Evolutionary conservation across 1,140 invertebrate species (phyloP), one percentile per base, ranked within the genome.

Genomic region (Amphibalanus amphitrite): DNA sequence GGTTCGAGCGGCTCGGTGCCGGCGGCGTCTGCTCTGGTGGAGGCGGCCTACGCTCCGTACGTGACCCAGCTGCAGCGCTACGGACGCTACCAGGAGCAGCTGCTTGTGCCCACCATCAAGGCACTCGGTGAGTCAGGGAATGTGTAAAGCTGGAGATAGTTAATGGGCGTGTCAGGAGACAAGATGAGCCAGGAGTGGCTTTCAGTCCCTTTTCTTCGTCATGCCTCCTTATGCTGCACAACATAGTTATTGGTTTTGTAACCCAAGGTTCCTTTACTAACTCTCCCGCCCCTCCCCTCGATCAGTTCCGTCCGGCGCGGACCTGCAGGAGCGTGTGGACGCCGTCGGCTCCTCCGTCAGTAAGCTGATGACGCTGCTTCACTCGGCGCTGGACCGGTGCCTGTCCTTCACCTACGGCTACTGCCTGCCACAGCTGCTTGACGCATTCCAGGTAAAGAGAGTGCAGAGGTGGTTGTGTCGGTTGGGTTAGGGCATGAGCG

Each of bases 401-500:
- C 47, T 59, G 13, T 59, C 47, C 13, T 59, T 59, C 47, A 59
- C 47, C 13, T 59, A 59, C 47, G 47, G 47, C 10, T 59, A 71
- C 69, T 71, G 74, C 33, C 64, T 74, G 70, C 74, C 69, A 28
- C 69, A 73, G 47, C 68, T 69, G 25, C 71, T 71, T 26, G 71
- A 70, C 6, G 71, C 74, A 71, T 75, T 73, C 71, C 67, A 73
- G 71, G 69, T 68, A n/a, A n/a, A n/a, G n/a, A n/a, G n/a, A n/a
- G n/a, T n/a, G n/a, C n/a, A n/a, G n/a, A n/a, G n/a, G n/a, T n/a
- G n/a, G n/a, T n/a, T n/a, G n/a, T n/a, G n/a, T n/a, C n/a, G n/a
- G n/a, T n/a, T n/a, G n/a, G n/a, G n/a, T n/a, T n/a, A n/a, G n/a
- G n/a, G n/a, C n/a, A n/a, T n/a, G n/a, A n/a, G n/a, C n/a, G n/a